These are phyloP conservation scores for Acanthosoma haemorrhoidale DNA, from an alignment of 2,888 invertebrate genomes.

Conservation along the genomic window DNA sequence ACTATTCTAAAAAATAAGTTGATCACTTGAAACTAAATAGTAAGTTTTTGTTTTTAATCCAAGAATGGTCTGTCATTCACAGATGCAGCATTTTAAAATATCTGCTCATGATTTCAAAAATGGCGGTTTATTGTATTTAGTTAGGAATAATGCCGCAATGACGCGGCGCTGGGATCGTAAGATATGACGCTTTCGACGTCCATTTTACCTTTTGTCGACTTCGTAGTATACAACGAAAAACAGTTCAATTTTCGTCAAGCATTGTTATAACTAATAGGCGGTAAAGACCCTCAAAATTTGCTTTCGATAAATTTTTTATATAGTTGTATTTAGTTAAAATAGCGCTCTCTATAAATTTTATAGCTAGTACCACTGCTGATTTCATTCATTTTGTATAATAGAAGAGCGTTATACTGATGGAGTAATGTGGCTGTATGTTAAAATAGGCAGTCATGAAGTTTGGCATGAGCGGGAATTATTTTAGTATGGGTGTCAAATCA, in stretches of 20 bases:
- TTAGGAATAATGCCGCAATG: conserved; percentile 37
- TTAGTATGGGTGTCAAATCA: not conserved
- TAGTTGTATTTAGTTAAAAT: not conserved
- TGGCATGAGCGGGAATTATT: conserved; percentile 19
- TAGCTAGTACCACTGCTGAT: not conserved
- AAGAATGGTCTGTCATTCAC: not conserved
- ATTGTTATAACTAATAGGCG: conserved; percentile 13
- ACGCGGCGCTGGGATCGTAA: conserved; percentile 27
- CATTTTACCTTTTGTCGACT: conserved; percentile 26
- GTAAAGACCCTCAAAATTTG: conserved; percentile 16
- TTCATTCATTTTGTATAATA: conserved; percentile 7
- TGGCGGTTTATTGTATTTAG: not conserved
- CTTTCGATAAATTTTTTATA: conserved; percentile 15
- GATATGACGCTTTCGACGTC: conserved; percentile 33
- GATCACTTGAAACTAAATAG: not conserved
- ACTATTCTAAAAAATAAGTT: not conserved
- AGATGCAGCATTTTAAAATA: not conserved
- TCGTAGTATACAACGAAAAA: conserved; percentile 28
- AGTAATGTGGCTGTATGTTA: conserved; percentile 6
- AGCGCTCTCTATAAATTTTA: conserved; percentile 16
- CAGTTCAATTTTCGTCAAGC: conserved; percentile 23
- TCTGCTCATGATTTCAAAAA: conserved; percentile 2
- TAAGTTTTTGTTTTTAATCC: not conserved
- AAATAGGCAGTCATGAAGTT: conserved; percentile 25
- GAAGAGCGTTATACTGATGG: not conserved